Base-by-base conservation (phyloP, 2,113 vertebrate species). In the Meriones unguiculatus region DNA sequence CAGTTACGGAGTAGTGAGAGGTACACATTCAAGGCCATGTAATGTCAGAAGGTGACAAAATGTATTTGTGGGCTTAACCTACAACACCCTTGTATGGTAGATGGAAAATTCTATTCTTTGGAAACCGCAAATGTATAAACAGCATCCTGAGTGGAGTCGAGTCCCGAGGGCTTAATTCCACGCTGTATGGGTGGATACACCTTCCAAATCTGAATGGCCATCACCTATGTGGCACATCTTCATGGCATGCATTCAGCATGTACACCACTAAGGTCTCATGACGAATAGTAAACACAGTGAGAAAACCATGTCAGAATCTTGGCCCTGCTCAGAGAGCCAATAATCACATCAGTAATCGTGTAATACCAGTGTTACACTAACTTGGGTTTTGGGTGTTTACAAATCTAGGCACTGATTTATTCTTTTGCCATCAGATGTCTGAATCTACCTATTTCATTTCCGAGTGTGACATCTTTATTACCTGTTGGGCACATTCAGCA, bases 381-480 rank as follows among this genome's bases (percentile, higher is more conserved):
- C 72, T 89, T 96, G 96, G n/a, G 28, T 72, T 93, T 95, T 62
- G 70, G 38, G 50, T 88, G 93, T 86, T 90, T 92, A 86, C 13
- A 54, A 50, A 52, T 93, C 96, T 82, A 90, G 75, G 41, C 86
- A 32, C 2, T 94, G 35, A 91, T 82, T 93, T 97, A 91, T 94
- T 96, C 88, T 85, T 97, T 98, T 96, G 81, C 64, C 20, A 96
- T 96, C 69, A 96, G 81, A 41, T 96, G 41, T 77, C 90, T 72
- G 54, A 72, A 84, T 96, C 3, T 65, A 97, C 67, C 76, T 97
- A 69, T 97, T 98, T 92, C 87, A 76, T 59, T 72, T 97, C 89
- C 77, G 95, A 80, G 90, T 97, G 82, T 77, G 91, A 80, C 96
- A 30, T 96, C 95, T 94, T 96, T 97, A 67, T 91, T 98, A 95